Conservation (phyloP, 2,113 vertebrate species). For the Calyptomena viridis region DNA sequence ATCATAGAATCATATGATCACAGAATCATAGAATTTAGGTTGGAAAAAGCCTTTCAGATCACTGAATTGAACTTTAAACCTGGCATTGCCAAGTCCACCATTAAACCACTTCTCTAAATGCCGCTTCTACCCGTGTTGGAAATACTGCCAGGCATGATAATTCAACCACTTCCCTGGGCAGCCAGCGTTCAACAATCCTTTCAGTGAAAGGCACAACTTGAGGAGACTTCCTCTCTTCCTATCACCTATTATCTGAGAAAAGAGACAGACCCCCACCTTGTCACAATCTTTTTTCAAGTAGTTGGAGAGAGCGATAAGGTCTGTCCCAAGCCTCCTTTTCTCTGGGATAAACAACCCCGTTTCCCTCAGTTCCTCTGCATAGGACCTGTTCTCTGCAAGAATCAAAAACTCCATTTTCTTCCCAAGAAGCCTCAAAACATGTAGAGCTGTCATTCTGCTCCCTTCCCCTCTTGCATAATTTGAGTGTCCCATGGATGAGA, state of each 20-base stretch:
- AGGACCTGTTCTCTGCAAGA: not conserved
- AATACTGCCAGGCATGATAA: not conserved
- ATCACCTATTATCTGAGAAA: not conserved
- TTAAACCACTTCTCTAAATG: not conserved
- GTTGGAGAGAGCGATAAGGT: not conserved
- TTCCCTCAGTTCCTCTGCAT: not conserved
- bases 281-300: accelerated
- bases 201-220: not conserved
- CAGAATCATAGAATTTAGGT: no score
- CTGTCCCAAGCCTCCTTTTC: not conserved
- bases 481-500: not conserved
- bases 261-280: not conserved
- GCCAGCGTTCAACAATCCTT: not conserved
- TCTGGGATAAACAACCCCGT: not conserved
- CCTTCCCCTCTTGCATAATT: not conserved
- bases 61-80: not conserved
- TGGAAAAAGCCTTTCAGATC: not conserved
- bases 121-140: not conserved
- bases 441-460: not conserved
- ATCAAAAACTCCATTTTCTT: not conserved
- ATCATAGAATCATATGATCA: not conserved
- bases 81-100: not conserved
- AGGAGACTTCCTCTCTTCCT: not conserved
- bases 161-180: not conserved
- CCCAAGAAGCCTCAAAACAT: not conserved